phyloP scores from a whole-genome alignment of 2,888 invertebrate species.

The Lampropteryx suffumata region DNA sequence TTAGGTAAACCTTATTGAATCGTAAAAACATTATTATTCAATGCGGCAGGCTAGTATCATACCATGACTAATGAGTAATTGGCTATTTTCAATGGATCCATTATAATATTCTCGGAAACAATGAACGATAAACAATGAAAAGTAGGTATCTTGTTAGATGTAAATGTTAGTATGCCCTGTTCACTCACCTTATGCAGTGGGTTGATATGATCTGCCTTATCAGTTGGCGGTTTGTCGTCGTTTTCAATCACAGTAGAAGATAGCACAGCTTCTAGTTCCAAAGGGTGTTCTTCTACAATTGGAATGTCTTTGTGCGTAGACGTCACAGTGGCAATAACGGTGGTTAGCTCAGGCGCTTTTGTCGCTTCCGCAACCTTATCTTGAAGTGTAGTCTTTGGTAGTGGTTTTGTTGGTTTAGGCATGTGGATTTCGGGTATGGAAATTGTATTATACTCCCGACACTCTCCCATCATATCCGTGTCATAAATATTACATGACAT shows the following conservation, averaged over 20 bases:
- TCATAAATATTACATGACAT: slow-evolving; percentile 75
- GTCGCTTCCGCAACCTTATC: slow-evolving; percentile 28
- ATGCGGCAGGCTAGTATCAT: neutral
- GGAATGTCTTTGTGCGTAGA: slow-evolving; percentile 34
- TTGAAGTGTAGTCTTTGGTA: slow-evolving; percentile 22
- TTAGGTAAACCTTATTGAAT: too few species aligned
- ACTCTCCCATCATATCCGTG: slow-evolving; percentile 71
- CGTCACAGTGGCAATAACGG: slow-evolving; percentile 12
- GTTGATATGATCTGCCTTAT: slow-evolving; percentile 25
- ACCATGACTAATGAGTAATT: too few species aligned
- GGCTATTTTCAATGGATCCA: neutral
- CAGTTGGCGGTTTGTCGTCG: slow-evolving; percentile 20
- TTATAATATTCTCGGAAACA: too few species aligned
- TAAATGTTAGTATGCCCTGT: neutral
- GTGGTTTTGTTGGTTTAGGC: slow-evolving; percentile 35
- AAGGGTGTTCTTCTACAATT: slow-evolving; percentile 49
- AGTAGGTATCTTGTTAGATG: neutral
- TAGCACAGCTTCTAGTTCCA: slow-evolving; percentile 62
- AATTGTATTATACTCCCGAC: slow-evolving; percentile 61
- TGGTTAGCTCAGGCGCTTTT: slow-evolving; percentile 17
- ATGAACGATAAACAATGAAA: too few species aligned
- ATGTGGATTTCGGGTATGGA: slow-evolving; percentile 45
- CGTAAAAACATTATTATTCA: neutral
- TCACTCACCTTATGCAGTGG: slow-evolving; percentile 43
- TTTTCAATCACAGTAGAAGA: slow-evolving; percentile 58